Evolutionary conservation across 2,888 invertebrate genomes (phyloP).

Genomic region (Eristalinus aeneus): DNA sequence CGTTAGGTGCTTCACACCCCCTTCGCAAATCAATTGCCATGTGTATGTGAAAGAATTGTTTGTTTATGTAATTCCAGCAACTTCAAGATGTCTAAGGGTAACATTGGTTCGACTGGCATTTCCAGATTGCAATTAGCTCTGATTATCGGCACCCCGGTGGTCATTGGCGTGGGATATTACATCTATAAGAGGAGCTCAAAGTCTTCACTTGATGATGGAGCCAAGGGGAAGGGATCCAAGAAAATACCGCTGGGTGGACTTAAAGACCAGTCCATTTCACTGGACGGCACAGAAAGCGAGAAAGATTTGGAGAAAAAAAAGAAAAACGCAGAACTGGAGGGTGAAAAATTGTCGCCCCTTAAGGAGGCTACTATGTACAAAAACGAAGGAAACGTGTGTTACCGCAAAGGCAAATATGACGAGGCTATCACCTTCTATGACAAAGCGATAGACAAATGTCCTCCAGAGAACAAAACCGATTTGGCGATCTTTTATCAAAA

Average conservation of each 20-base stretch:
- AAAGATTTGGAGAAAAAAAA: slow-evolving; percentile 81
- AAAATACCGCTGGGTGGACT: slow-evolving; percentile 82
- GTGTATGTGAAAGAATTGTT: slow-evolving; percentile 26
- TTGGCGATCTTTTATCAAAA: slow-evolving; percentile 97
- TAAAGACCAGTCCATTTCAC: slow-evolving; percentile 84
- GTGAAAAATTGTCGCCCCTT: slow-evolving; percentile 82
- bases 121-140: slow-evolving; percentile 93
- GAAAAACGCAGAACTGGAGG: slow-evolving; percentile 75
- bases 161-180: slow-evolving; percentile 90
- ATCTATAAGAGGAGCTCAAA: slow-evolving; percentile 71
- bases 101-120: slow-evolving; percentile 75
- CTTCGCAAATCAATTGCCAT: slow-evolving; percentile 30
- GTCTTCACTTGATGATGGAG: slow-evolving; percentile 65
- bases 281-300: slow-evolving; percentile 80
- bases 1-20: slow-evolving; percentile 1
- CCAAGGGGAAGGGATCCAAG: slow-evolving; percentile 75
- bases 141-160: slow-evolving; percentile 91
- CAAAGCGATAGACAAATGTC: slow-evolving; percentile 95
- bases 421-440: slow-evolving; percentile 95
- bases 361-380: slow-evolving; percentile 90
- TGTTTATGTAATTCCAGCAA: slow-evolving; percentile 62
- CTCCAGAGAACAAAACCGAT: slow-evolving; percentile 86
- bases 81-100: slow-evolving; percentile 60
- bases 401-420: slow-evolving; percentile 92
- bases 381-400: slow-evolving; percentile 93